Percentiles rank a stretch among this genome's conserved stretches.
Conservation (phyloP, 2,888 invertebrate genomes). For the Drosophila infuscata region DNA sequence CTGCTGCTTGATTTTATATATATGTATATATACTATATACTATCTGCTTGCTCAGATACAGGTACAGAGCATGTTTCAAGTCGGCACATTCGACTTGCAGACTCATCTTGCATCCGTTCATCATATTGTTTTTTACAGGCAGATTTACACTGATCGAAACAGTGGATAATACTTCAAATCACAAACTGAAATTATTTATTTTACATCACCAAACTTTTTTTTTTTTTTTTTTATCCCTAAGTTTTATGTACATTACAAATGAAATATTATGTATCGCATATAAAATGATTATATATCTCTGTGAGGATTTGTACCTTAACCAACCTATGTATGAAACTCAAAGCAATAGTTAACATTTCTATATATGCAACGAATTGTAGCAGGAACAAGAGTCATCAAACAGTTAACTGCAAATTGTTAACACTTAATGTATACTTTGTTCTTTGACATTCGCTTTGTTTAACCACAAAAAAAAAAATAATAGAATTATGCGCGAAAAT, state of each 20-base stretch:
- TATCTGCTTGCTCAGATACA: not conserved
- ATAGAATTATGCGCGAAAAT: not conserved
- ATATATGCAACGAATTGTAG: slow-evolving; percentile 9
- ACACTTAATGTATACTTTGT: slow-evolving; percentile 14
- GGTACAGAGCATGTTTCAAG: slow-evolving; percentile 22
- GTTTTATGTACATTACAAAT: slow-evolving; percentile 27
- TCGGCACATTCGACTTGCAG: slow-evolving; percentile 26
- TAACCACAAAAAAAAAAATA: slow-evolving; percentile 36
- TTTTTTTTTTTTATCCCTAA: slow-evolving; percentile 12
- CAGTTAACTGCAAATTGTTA: not conserved
- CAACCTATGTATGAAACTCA: slow-evolving; percentile 1
- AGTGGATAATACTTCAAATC: not conserved
- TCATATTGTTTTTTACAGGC: not conserved
- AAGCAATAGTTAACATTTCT: slow-evolving; percentile 6
- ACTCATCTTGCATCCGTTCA: slow-evolving; percentile 6
- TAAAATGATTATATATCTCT: slow-evolving; percentile 11
- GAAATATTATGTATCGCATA: not conserved
- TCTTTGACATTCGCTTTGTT: slow-evolving; percentile 31
- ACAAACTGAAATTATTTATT: slow-evolving; percentile 27
- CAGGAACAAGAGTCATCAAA: slow-evolving; percentile 3
- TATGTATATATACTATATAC: not conserved
- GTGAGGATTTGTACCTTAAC: not conserved
- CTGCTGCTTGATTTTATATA: not conserved
- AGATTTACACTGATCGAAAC: not conserved
- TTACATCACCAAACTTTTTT: not conserved